These are phyloP conservation scores for Neoitamus cyanurus DNA, from an alignment of 2,888 invertebrate species.

Conservation along the genomic window DNA sequence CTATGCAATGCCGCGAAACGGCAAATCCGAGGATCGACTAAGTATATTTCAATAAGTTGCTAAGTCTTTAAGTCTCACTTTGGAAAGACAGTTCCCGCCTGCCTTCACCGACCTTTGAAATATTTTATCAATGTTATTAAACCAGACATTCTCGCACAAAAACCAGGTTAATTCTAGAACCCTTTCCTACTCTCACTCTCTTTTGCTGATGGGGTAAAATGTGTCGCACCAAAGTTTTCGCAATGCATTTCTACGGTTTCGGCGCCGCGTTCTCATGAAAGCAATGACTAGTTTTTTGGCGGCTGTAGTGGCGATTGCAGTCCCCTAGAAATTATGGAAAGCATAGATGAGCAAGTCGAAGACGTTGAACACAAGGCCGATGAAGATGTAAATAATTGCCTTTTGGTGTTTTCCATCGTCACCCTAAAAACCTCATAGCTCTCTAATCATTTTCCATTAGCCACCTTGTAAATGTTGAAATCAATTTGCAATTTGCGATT, in stretches of 20 bases:
- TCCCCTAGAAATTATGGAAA: background rate
- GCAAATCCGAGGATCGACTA: background rate
- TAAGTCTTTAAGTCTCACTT: background rate
- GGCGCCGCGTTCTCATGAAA: background rate
- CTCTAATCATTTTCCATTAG: background rate
- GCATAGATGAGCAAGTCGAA: constrained; percentile 10
- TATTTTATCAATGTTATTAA: background rate
- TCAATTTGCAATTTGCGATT: background rate
- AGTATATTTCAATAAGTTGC: background rate
- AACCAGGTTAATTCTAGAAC: background rate
- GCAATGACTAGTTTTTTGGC: background rate
- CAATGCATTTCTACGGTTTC: constrained; percentile 13
- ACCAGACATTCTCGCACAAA: background rate
- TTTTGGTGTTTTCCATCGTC: background rate
- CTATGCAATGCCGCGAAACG: background rate
- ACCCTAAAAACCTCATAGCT: background rate
- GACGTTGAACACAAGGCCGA: background rate
- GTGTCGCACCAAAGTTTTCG: background rate
- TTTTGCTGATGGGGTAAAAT: constrained; percentile 11
- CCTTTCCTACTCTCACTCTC: constrained; percentile 1
- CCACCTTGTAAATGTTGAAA: background rate
- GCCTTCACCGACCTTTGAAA: background rate
- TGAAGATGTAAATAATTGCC: constrained; percentile 23
- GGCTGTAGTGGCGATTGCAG: background rate
- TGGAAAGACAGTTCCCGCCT: background rate